Evolutionary conservation across 2,113 vertebrate species (phyloP).

Genomic region (Bubalus kerabau): DNA sequence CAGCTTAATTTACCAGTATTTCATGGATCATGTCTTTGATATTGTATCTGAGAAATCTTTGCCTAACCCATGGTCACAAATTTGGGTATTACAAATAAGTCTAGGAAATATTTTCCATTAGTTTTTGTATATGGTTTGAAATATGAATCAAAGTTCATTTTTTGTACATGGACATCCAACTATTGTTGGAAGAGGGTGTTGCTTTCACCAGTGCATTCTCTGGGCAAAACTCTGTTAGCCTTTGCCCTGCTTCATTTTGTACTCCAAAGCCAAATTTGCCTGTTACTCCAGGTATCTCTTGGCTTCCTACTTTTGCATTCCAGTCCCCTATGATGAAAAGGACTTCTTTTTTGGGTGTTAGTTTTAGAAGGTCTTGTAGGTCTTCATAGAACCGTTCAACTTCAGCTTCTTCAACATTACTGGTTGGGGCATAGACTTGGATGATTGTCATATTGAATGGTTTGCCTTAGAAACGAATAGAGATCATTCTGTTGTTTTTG

Average conservation of each 20-base stretch:
- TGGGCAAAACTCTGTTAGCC: neutral
- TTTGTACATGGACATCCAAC: neutral
- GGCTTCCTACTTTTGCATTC: neutral
- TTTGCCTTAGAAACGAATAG: neutral
- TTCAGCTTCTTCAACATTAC: neutral
- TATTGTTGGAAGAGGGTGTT: neutral
- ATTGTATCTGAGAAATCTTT: neutral
- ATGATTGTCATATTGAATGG: neutral
- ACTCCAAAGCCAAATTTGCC: neutral
- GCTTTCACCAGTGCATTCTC: neutral
- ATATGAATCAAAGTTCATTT: neutral
- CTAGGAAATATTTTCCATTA: neutral
- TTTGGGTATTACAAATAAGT: neutral
- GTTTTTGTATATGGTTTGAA: neutral
- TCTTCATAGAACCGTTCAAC: too few species aligned
- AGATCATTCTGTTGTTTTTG: neutral
- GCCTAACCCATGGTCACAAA: neutral
- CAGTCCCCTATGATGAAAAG: neutral
- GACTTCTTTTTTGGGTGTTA: neutral
- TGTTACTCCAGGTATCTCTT: neutral
- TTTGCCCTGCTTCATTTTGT: neutral
- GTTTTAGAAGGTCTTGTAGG: neutral
- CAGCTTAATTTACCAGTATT: neutral
- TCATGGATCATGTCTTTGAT: neutral
- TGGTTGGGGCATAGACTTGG: neutral